Base-by-base conservation (phyloP, 2,113 vertebrate species). In the Aepyceros melampus region DNA sequence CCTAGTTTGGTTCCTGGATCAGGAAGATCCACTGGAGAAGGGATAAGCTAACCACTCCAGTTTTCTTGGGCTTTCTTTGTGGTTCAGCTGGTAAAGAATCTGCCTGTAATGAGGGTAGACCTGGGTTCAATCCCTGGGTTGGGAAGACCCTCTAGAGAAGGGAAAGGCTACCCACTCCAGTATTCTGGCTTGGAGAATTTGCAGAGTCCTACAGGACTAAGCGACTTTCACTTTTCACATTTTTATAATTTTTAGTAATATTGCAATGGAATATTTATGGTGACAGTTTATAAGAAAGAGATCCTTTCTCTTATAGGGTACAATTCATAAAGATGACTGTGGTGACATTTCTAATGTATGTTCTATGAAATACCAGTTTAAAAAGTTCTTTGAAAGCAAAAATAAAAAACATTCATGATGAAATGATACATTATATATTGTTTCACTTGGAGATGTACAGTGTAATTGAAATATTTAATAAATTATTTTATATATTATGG, bases 211-310 rank as follows among this genome's bases (percentile, higher is more conserved):
- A 71, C 19, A 23, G n/a, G 36, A 71, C n/a, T 71, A 40, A 71
- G 67, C 0, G 1, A 40, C n/a, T 71, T 71, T 71, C n/a, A 71
- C n/a, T 21, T 71, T 67, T 71, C 19, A 40, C n/a, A 71, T 71
- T 71, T n/a, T n/a, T n/a, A n/a, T n/a, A n/a, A n/a, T n/a, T n/a
- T 36, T 71, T 23, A 40, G 45, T 87, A 89, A 94, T 51, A 94
- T 53, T 83, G 4, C 15, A 71, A 40, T 40, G 19, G n/a, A 40
- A 23, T 71, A 78, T 43, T 87, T 83, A 45, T 7, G 55, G 5
- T 49, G 17, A 45, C 87, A 49, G 3, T 55, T 86, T 82, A 2
- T 83, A 89, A 83, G 27, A 31, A 49, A 10, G 53, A 21, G 49
- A 21, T 79, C 4, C 47, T 76, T 36, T 53, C 15, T 45, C 33